Percentiles rank a stretch among this genome's conserved stretches.
phyloP scores from a whole-genome alignment of 2,797 vertebrate genomes.

The Gymnothorax reevesii region DNA sequence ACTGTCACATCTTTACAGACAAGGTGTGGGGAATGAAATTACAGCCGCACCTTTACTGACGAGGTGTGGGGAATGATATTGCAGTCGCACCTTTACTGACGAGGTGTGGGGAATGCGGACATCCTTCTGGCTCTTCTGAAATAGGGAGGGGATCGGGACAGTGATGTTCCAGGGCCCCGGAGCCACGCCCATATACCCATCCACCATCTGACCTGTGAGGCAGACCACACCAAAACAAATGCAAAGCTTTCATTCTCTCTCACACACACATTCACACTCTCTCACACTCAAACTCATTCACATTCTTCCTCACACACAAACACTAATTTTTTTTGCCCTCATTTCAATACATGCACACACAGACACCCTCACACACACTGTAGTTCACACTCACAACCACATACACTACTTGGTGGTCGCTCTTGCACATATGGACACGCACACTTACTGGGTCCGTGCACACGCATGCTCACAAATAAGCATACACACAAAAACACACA shows the following conservation, averaged over 20 bases:
- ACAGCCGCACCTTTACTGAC: neutral
- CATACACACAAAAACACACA: too few species aligned
- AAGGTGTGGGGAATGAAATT: neutral
- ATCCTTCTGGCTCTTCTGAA: slow-evolving; percentile 39
- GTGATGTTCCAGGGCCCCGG: slow-evolving; percentile 57
- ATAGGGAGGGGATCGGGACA: slow-evolving; percentile 50
- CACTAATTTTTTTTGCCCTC: too few species aligned
- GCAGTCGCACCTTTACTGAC: slow-evolving; percentile 53
- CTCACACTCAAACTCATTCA: too few species aligned
- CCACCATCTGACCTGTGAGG: slow-evolving; percentile 51
- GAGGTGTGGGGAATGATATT: neutral
- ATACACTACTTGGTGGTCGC: too few species aligned
- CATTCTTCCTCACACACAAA: too few species aligned
- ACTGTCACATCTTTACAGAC: neutral
- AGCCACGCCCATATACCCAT: slow-evolving; percentile 38
- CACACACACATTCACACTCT: neutral
- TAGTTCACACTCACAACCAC: too few species aligned
- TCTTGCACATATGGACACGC: too few species aligned
- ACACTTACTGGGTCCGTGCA: too few species aligned
- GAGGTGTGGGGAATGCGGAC: slow-evolving; percentile 59
- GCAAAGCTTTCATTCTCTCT: neutral
- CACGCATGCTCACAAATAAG: too few species aligned
- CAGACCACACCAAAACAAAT: neutral
- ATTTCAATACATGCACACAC: too few species aligned
- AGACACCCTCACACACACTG: too few species aligned